Evolutionary conservation across 2,888 invertebrate genomes (phyloP), one percentile per base, ranked within the genome.

Genomic region (Xanthorhoe spadicearia): DNA sequence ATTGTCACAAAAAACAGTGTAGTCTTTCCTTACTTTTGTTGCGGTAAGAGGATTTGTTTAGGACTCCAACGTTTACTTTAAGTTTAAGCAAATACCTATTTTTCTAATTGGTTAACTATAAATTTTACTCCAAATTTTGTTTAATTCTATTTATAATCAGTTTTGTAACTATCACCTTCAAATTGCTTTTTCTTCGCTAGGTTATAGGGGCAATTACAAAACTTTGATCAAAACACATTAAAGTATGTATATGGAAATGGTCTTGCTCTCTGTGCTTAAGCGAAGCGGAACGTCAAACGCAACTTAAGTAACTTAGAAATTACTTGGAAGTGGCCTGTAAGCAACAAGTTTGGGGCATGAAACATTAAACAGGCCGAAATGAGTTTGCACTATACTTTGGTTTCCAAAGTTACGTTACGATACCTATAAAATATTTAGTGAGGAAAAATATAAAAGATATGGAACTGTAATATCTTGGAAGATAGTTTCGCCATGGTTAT

Each of bases 291-390:
- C 48, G 7, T 48, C 48, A 48, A 48, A 48, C 48, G 48, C 5
- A 48, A 48, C 48, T 48, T 48, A 55, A 53, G 48, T 48, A 23
- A 50, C 52, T 52, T 23, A n/a, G 13, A 8, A 52, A 52, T 52
- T 23, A 52, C 52, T 52, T 23, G 28, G 5, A 28, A 52, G 52
- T 55, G 38, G 55, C 38, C 38, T 43, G 35, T 32, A 53, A 19
- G 32, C 49, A 58, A 49, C 57, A 58, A 58, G 57, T 58, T 58
- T 17, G 17, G 46, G 32, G 48, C 19, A 49, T 58, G 49, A 58
- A 58, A 58, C 57, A 13, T 15, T 48, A 48, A 48, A 17, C 17
- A 17, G 48, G 48, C 48, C 8, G 13, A 17, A 48, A 48, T 48
- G 15, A 43, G 38, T 43, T 43, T 13, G 9, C 13, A 13, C 13